A percentile compares a stretch with the other conserved stretches of the same genome.
Evolutionary conservation across 2,113 vertebrate species (phyloP).

Genomic region (Glaucidium brasilianum): DNA sequence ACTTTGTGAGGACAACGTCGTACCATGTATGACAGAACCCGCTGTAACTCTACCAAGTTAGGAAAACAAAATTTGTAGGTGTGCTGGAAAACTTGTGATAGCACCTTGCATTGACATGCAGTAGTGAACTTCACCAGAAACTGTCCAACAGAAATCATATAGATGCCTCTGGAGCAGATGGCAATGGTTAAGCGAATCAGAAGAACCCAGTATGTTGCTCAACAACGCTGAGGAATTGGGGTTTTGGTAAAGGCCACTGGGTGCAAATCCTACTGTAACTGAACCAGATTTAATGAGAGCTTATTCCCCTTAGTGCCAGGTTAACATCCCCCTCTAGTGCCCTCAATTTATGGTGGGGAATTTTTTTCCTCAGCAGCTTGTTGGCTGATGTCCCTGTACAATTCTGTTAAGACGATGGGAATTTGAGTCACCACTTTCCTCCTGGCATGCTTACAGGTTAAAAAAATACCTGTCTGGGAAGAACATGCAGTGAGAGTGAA

Average conservation of each 20-base stretch:
- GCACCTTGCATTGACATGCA: background rate
- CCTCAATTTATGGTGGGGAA: background rate
- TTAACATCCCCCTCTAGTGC: slow-evolving; percentile 31
- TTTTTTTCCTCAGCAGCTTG: background rate
- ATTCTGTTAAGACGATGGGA: background rate
- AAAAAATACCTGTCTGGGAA: slow-evolving; percentile 40
- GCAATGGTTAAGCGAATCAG: background rate
- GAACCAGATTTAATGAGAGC: background rate
- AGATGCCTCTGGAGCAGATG: background rate
- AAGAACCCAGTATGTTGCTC: background rate
- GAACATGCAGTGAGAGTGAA: background rate
- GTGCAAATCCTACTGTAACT: background rate
- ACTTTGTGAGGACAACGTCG: background rate
- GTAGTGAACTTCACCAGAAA: background rate
- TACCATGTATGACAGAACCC: background rate
- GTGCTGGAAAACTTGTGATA: background rate
- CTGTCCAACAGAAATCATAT: background rate
- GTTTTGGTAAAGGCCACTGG: background rate
- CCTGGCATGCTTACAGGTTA: background rate
- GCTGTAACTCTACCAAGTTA: background rate
- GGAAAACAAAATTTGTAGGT: background rate
- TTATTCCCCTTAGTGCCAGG: background rate
- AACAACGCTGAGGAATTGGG: background rate
- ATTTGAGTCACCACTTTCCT: slow-evolving; percentile 9
- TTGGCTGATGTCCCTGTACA: background rate